phyloP scores from a whole-genome alignment of 2,113 vertebrate species.

The Recurvirostra avosetta region DNA sequence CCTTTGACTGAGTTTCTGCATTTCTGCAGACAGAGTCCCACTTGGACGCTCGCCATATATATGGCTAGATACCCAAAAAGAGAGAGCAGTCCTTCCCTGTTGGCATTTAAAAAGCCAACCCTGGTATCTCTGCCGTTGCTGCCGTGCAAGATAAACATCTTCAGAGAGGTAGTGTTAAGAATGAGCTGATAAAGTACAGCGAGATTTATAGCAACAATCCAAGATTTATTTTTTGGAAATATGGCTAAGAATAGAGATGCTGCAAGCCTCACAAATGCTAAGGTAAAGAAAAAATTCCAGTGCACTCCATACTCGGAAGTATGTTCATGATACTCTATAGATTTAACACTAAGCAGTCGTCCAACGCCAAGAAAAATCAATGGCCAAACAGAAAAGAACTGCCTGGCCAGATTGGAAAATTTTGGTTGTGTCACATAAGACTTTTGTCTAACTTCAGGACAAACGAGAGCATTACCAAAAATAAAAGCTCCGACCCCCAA shows the following conservation, averaged over 20 bases:
- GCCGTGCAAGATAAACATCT: constrained; percentile 81
- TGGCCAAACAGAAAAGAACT: constrained; percentile 84
- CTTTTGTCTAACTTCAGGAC: constrained; percentile 84
- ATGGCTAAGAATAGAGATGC: constrained; percentile 81
- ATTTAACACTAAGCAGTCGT: constrained; percentile 83
- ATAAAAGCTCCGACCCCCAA: constrained; percentile 89
- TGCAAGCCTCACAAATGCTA: constrained; percentile 82
- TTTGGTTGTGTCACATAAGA: neutral
- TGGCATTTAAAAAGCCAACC: constrained; percentile 84
- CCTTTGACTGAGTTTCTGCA: constrained; percentile 71
- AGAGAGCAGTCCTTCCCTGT: constrained; percentile 92
- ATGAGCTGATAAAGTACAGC: constrained; percentile 79
- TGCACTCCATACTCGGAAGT: constrained; percentile 92
- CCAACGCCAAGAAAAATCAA: constrained; percentile 82
- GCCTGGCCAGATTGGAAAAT: constrained; percentile 70
- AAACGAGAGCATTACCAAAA: constrained; percentile 88
- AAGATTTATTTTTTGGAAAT: constrained; percentile 74
- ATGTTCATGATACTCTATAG: constrained; percentile 88
- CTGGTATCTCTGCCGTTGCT: constrained; percentile 74
- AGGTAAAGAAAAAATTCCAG: constrained; percentile 98
- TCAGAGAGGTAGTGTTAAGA: constrained; percentile 82
- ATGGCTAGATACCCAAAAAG: constrained; percentile 85
- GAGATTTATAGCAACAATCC: constrained; percentile 77
- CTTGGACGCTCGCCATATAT: constrained; percentile 89
- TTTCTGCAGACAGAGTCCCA: constrained; percentile 82